Evolutionary conservation across 2,888 invertebrate genomes (phyloP).

Genomic region (Andrena dorsata): DNA sequence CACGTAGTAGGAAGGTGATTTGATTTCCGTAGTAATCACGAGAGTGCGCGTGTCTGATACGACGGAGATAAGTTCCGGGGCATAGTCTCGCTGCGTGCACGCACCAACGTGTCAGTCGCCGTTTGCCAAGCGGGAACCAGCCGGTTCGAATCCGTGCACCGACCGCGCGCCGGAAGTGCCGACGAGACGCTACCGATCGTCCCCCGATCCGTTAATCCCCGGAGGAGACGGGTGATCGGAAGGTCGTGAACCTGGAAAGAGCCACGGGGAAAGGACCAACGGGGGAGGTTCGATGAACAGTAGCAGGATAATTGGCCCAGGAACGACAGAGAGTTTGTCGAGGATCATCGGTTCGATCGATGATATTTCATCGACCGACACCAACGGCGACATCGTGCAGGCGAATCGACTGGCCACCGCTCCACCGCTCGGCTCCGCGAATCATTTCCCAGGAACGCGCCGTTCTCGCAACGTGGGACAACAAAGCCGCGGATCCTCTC

Average conservation of each 20-base stretch:
- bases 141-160: too few relatives aligned
- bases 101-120: not conserved
- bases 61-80: constrained; percentile 5
- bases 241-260: constrained; percentile 8
- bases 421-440: not conserved
- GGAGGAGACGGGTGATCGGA: not conserved
- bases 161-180: too few relatives aligned
- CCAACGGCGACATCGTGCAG: constrained; percentile 6
- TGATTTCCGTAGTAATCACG: constrained; percentile 10
- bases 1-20: constrained; percentile 31
- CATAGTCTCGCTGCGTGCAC: constrained; percentile 3
- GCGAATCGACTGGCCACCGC: constrained; percentile 15
- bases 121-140: not conserved
- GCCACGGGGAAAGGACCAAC: constrained; percentile 10
- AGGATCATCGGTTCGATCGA: constrained; percentile 30
- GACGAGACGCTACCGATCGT: not conserved
- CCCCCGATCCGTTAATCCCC: not conserved
- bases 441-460: constrained; percentile 17
- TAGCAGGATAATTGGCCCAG: constrained; percentile 29
- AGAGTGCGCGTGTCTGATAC: constrained; percentile 40
- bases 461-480: constrained; percentile 13
- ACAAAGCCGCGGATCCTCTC: constrained; percentile 41
- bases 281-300: constrained; percentile 60
- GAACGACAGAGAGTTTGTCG: constrained; percentile 23
- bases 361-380: constrained; percentile 24